Evolutionary conservation across 2,888 invertebrate genomes (phyloP).

Genomic region (Orthosia gothica): DNA sequence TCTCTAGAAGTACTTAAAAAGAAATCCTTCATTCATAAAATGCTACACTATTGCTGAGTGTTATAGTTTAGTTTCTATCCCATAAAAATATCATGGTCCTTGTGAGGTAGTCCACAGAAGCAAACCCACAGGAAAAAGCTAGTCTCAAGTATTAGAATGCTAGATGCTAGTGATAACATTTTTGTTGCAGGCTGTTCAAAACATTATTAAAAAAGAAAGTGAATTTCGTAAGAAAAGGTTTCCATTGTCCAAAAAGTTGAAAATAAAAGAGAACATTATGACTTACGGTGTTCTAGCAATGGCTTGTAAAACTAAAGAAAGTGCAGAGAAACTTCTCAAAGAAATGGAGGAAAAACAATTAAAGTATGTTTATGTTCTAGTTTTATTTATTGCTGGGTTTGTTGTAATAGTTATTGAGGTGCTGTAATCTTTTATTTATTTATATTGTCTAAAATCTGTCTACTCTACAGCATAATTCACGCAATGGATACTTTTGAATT

Average conservation of each 20-base stretch:
- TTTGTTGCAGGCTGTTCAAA: slow-evolving; percentile 89
- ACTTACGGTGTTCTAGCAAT: slow-evolving; percentile 97
- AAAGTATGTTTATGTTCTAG: slow-evolving; percentile 84
- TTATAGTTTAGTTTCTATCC: not conserved
- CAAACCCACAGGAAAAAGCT: not conserved
- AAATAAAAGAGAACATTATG: slow-evolving; percentile 93
- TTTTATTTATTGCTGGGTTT: not conserved
- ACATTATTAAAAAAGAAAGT: slow-evolving; percentile 90
- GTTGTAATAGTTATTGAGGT: not conserved
- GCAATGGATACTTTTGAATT: too few species aligned
- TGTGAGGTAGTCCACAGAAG: not conserved
- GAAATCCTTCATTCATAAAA: not conserved
- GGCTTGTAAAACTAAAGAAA: slow-evolving; percentile 93
- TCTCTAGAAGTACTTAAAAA: not conserved
- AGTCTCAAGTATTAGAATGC: not conserved
- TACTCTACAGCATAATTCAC: too few species aligned
- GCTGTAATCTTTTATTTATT: not conserved
- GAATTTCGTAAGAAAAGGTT: slow-evolving; percentile 78
- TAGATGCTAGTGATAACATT: not conserved
- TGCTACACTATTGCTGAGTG: not conserved
- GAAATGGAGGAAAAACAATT: slow-evolving; percentile 94
- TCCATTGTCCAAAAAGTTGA: slow-evolving; percentile 83
- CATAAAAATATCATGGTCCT: not conserved
- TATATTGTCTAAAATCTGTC: too few species aligned
- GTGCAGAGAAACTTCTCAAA: slow-evolving; percentile 93